Base-by-base conservation (phyloP, 2,797 vertebrate species). In the Lophius americanus region DNA sequence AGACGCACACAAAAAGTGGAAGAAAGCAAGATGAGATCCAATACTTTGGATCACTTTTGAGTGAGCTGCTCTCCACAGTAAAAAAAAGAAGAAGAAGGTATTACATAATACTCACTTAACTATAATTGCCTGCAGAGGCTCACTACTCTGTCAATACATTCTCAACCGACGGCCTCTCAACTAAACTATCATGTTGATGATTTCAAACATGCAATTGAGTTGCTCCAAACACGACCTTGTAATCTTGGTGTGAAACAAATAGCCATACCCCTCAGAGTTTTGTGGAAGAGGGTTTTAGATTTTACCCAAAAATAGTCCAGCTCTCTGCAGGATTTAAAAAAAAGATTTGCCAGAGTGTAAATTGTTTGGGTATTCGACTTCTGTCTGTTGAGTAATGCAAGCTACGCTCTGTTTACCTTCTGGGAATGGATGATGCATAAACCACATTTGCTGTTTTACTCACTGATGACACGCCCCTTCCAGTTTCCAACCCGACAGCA, bases 401-500 rank as follows among this genome's bases (percentile, higher is more conserved):
- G 74, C 83, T 76, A 66, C 51, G 69, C 46, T 84, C 65, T 88
- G 90, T 91, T 91, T 88, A 92, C 70, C 66, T 84, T 78, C 90
- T 85, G 83, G 91, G 82, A 91, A 85, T 61, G 38, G 86, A 85
- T 91, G 88, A 92, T 70, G 79, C 76, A 79, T 70, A 66, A 75
- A 71, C 75, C 77, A 52, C 51, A 38, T 76, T 83, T 64, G 49
- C 65, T 52, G 70, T 60, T 48, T 89, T 90, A 91, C 84, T 90
- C 89, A 90, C 54, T 33, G 83, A 75, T 84, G 88, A 88, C 92
- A 89, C 71, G 75, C 65, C 79, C 84, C 82, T 88, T 81, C 75
- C 62, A 60, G 79, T 51, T 66, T 59, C 69, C 14, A 6, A 68
- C 71, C 51, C 13, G 51, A 69, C 79, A 75, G 39, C 77, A 70